Evolutionary conservation across 2,888 invertebrate genomes (phyloP).

Genomic region (Hirtodrosophila confusa): DNA sequence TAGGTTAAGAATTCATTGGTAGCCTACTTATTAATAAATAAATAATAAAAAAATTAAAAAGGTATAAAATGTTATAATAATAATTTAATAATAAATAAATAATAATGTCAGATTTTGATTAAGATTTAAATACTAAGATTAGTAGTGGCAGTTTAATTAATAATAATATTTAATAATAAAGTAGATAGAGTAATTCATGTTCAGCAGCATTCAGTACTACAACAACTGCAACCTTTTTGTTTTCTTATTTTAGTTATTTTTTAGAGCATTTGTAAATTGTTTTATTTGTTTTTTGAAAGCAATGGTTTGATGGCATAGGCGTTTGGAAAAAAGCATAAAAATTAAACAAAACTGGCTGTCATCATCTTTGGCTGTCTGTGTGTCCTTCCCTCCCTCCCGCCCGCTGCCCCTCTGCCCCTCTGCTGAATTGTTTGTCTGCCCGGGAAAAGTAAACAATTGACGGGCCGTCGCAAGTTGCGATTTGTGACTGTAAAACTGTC

Average conservation of each 20-base stretch:
- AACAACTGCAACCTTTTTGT: constrained; percentile 23
- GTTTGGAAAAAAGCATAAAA: constrained; percentile 23
- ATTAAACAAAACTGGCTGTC: constrained; percentile 66
- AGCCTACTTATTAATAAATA: too few relatives aligned
- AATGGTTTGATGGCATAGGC: constrained; percentile 18
- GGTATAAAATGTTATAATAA: too few relatives aligned
- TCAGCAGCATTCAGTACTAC: background rate
- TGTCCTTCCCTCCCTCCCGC: constrained; percentile 1
- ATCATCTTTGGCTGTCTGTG: constrained; percentile 58
- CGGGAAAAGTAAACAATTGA: constrained; percentile 73
- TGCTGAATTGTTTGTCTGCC: constrained; percentile 9
- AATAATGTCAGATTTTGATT: too few relatives aligned
- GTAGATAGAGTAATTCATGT: background rate
- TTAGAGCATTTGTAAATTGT: constrained; percentile 35
- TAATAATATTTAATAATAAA: too few relatives aligned
- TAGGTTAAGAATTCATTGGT: too few relatives aligned
- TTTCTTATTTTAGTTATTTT: constrained; percentile 1
- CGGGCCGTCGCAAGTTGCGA: constrained; percentile 53
- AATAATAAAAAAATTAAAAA: too few relatives aligned
- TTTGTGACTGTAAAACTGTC: constrained; percentile 67
- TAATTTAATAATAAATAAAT: too few relatives aligned
- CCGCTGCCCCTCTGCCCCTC: background rate
- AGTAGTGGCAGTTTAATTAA: too few relatives aligned
- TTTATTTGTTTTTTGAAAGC: constrained; percentile 48
- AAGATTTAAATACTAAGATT: too few relatives aligned